Base-by-base conservation (phyloP, 2,113 vertebrate species). In the Aspiorhynchus laticeps region DNA sequence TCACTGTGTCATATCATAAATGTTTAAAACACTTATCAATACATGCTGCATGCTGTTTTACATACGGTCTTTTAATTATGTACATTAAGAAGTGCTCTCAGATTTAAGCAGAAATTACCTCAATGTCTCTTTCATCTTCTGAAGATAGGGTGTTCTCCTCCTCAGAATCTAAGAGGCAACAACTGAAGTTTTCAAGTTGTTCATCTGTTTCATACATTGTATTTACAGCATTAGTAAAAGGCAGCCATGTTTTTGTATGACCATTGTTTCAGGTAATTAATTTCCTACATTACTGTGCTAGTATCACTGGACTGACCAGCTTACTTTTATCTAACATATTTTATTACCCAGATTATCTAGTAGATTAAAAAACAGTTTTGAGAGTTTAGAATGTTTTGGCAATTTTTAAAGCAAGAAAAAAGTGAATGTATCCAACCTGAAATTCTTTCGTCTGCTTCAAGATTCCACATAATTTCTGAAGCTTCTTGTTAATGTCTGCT, bases 61-160 rank as follows among this genome's bases (percentile, higher is more conserved):
- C 69, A 11, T 5, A 36, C 1, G 19, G 2, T 51, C 4, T 21
- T 56, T 21, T 8, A 21, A 19, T 67, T 8, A 9, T 73, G 19
- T 38, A 12, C 21, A 12, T 4, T 21, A 71, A 71, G 67, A 11
- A 73, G 19, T 73, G 69, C 56, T 61, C 24, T 61, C 31, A 26
- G 4, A 6, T 38, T 24, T 46, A 7, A 51, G 7, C 76, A 36
- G 46, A 71, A 9, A 14, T 83, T 59, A 91, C 94, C 94, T 95
- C 89, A 83, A 94, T 89, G 79, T 95, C 92, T 89, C 71, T 83
- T 61, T 94, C 93, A 88, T 94, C 93, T n/a, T 94, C 94, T 2
- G 91, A 94, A 7, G 91, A 92, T 1, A 56, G 75, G 65, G 17
- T 24, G 11, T 85, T 90, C 26, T 94, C 93, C 61, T 77, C 90